These are phyloP conservation scores for Blomia tropicalis DNA, from an alignment of 2,888 invertebrate genomes.

Conservation along the genomic window DNA sequence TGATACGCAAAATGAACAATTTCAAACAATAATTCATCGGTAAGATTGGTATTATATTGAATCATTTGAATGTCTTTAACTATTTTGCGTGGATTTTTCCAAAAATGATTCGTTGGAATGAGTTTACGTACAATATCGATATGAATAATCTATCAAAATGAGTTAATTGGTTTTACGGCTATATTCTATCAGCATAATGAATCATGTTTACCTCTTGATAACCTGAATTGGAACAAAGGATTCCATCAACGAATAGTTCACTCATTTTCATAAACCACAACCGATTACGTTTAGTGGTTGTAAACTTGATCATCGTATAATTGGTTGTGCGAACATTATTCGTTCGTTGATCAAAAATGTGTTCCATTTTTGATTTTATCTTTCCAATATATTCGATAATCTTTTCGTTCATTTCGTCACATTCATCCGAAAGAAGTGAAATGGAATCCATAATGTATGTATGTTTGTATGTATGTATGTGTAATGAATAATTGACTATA, in stretches of 20 bases:
- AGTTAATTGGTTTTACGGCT: neutral
- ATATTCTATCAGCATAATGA: neutral
- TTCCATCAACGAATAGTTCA: neutral
- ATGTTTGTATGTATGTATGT: too few relatives aligned
- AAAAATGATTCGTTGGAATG: neutral
- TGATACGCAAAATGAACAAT: neutral
- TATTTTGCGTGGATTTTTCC: neutral
- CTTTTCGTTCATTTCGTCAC: too few relatives aligned
- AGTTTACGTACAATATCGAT: neutral
- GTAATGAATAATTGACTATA: too few relatives aligned
- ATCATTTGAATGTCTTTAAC: neutral
- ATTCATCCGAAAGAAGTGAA: too few relatives aligned
- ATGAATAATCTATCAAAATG: neutral
- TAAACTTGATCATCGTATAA: neutral
- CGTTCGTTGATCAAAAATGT: neutral
- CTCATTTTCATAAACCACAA: neutral
- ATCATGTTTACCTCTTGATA: neutral
- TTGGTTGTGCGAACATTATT: neutral
- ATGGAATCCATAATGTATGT: too few relatives aligned
- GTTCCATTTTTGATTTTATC: neutral
- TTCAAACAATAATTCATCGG: neutral
- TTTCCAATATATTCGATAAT: neutral
- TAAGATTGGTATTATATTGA: neutral
- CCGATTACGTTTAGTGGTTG: neutral
- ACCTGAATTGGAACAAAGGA: neutral